phyloP scores from a whole-genome alignment of 2,797 vertebrate genomes.

The Cryptoblepharus egeriae region DNA sequence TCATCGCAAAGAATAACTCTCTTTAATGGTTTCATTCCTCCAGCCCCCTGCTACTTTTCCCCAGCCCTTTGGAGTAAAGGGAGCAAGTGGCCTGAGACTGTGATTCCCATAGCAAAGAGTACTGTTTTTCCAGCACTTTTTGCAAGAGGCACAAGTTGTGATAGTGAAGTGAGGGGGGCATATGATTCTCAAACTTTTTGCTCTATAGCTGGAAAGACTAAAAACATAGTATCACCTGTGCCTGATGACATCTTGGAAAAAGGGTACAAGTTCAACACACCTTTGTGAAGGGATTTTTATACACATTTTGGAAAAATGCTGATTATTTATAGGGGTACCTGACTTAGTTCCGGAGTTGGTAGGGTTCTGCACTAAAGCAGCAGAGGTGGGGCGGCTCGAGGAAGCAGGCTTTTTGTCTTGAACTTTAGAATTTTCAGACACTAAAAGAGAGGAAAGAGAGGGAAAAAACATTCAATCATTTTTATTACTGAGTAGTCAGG shows the following conservation, averaged over 20 bases:
- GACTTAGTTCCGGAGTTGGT: conserved; percentile 67
- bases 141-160: too few relatives aligned
- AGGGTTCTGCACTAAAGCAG: conserved; percentile 68
- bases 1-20: not conserved
- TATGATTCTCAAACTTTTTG: not conserved
- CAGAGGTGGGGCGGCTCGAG: conserved; percentile 49
- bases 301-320: not conserved
- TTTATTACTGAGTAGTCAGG: not conserved
- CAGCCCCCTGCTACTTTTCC: too few relatives aligned
- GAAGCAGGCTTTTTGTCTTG: conserved; percentile 77
- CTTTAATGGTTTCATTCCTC: not conserved
- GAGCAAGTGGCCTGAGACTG: too few relatives aligned
- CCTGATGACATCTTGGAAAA: not conserved
- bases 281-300: not conserved
- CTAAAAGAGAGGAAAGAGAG: conserved; percentile 49
- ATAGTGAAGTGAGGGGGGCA: too few relatives aligned
- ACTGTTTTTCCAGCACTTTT: too few relatives aligned
- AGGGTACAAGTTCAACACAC: not conserved
- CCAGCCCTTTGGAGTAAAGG: too few relatives aligned
- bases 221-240: not conserved
- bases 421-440: conserved; percentile 70
- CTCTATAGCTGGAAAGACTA: not conserved
- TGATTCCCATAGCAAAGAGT: too few relatives aligned
- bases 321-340: conserved; percentile 62
- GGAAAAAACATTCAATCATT: conserved; percentile 44